A percentile compares a stretch with the other conserved stretches of the same genome.
These are phyloP conservation scores for Idaea aversata DNA, from an alignment of 2,888 invertebrate species.

Conservation along the genomic window DNA sequence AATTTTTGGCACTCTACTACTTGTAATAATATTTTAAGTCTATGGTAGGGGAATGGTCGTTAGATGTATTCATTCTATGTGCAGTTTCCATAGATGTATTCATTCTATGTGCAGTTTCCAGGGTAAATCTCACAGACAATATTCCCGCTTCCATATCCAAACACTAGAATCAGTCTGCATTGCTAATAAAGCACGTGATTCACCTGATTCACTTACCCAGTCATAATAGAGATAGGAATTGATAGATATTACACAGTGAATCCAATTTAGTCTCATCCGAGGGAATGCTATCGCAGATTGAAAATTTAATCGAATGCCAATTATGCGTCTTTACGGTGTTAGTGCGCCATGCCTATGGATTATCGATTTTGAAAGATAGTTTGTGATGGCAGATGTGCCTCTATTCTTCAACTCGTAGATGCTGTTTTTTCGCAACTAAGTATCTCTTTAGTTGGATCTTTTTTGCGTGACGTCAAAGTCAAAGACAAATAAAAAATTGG, in stretches of 20 bases:
- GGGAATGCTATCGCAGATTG: conserved; percentile 25
- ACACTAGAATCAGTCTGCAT: conserved; percentile 18
- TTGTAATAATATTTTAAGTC: too few species aligned
- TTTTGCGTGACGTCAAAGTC: too few species aligned
- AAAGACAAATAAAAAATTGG: too few species aligned
- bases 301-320: conserved; percentile 57
- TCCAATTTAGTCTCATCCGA: conserved; percentile 51
- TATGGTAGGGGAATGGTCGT: too few species aligned
- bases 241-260: conserved; percentile 46
- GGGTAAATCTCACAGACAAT: conserved; percentile 20
- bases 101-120: not conserved
- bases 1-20: too few species aligned
- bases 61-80: too few species aligned
- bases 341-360: conserved; percentile 2
- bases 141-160: conserved; percentile 17
- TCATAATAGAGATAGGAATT: conserved; percentile 35
- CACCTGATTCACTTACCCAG: conserved; percentile 35
- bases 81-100: not conserved
- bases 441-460: too few species aligned
- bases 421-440: too few species aligned
- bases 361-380: not conserved
- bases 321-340: conserved; percentile 32
- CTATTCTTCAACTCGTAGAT: not conserved
- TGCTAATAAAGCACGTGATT: conserved; percentile 6
- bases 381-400: not conserved